Conservation (phyloP, 2,797 vertebrate species). For the Rhodeus uyekii region DNA sequence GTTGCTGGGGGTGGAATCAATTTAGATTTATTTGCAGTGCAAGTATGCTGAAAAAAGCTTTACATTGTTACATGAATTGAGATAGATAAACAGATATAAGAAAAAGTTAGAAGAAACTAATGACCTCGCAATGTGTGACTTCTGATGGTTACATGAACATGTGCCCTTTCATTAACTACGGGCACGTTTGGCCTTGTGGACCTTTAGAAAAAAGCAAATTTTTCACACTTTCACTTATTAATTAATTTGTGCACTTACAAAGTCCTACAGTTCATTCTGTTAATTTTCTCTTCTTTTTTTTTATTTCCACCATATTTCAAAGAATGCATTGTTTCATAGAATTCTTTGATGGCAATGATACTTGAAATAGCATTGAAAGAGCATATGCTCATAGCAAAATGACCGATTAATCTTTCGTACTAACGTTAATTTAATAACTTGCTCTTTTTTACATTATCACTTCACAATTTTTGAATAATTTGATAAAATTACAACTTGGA, state of each 20-base stretch:
- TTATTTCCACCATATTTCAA: neutral
- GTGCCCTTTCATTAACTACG: neutral
- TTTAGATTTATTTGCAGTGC: neutral
- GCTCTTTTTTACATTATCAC: neutral
- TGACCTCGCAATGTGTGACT: neutral
- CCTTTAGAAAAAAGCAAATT: neutral
- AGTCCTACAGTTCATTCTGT: neutral
- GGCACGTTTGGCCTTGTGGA: neutral
- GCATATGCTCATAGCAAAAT: too few relatives aligned
- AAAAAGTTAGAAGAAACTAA: neutral
- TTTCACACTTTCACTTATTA: too few relatives aligned
- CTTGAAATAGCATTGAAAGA: too few relatives aligned
- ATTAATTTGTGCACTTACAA: neutral
- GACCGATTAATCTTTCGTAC: fast-evolving
- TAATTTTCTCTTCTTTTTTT: neutral
- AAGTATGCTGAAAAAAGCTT: neutral
- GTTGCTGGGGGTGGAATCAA: neutral
- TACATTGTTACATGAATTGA: neutral
- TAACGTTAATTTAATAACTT: neutral
- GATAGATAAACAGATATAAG: neutral
- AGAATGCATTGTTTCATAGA: neutral
- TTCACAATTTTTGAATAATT: neutral
- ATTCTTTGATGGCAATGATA: neutral
- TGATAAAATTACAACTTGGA: neutral
- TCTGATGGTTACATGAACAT: neutral